A percentile compares a stretch with the other conserved stretches of the same genome.
phyloP scores from a whole-genome alignment of 2,113 vertebrate species.

The Antigone vipio region DNA sequence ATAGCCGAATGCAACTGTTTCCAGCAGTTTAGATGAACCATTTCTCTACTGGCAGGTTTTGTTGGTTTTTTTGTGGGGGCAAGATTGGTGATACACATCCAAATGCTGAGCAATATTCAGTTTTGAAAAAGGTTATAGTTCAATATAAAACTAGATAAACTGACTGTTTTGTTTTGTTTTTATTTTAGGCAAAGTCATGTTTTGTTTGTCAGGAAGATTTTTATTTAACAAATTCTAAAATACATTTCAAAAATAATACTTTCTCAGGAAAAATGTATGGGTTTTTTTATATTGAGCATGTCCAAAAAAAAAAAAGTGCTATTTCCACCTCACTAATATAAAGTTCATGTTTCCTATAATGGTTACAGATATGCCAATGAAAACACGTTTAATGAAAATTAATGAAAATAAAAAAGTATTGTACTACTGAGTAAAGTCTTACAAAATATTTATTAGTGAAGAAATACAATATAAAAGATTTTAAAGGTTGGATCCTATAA shows the following conservation, averaged over 20 bases:
- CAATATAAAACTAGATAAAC: not conserved
- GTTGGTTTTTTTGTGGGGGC: fast-evolving
- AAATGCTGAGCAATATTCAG: not conserved
- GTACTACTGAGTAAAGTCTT: conserved; percentile 18
- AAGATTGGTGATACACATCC: not conserved
- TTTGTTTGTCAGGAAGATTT: not conserved
- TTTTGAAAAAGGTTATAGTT: not conserved
- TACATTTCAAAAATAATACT: not conserved
- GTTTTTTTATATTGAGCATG: not conserved
- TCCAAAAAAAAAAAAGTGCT: not conserved
- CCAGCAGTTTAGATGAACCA: not conserved
- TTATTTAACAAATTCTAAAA: not conserved
- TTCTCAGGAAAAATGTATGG: not conserved
- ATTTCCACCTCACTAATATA: not conserved
- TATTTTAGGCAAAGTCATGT: not conserved
- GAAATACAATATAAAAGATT: conserved; percentile 3
- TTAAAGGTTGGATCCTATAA: not conserved
- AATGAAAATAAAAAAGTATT: not conserved
- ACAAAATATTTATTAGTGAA: conserved; percentile 36
- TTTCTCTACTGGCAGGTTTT: not conserved
- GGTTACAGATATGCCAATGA: not conserved
- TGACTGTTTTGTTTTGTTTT: not conserved
- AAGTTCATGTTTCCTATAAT: not conserved
- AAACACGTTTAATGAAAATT: not conserved
- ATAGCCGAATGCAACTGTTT: not conserved